A percentile compares a stretch with the other conserved stretches of the same genome.
Conservation (phyloP, 2,113 vertebrate species). For the Salvelinus sp. region DNA sequence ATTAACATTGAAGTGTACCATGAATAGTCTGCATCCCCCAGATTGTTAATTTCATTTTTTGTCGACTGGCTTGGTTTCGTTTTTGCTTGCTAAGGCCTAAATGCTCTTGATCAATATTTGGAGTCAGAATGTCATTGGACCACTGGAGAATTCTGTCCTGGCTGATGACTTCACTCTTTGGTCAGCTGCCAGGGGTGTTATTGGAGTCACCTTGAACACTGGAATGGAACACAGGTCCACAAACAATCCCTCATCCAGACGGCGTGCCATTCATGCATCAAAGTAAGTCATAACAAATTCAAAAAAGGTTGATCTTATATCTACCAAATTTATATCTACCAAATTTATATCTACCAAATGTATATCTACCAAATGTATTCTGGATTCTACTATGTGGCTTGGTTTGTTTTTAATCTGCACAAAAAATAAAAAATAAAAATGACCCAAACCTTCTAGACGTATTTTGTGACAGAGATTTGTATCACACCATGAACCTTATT, state of each 20-base stretch:
- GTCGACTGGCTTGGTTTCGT: conserved; percentile 24
- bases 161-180: conserved; percentile 40
- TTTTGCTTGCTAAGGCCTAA: conserved; percentile 55
- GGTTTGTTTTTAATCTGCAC: not conserved
- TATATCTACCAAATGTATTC: not conserved
- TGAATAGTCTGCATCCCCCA: not conserved
- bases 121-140: conserved; percentile 50
- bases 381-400: not conserved
- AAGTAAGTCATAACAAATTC: conserved; percentile 16
- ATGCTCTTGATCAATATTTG: conserved; percentile 63
- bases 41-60: conserved; percentile 30
- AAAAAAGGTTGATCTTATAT: not conserved
- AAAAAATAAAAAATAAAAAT: not conserved
- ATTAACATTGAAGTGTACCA: no score
- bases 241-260: conserved; percentile 29
- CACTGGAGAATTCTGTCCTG: conserved; percentile 31
- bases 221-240: conserved; percentile 27
- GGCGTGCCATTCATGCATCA: conserved; percentile 34
- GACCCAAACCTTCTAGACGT: not conserved
- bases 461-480: conserved; percentile 24
- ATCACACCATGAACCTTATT: not conserved
- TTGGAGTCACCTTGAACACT: conserved; percentile 64
- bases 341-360: not conserved
- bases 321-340: not conserved
- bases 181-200: conserved; percentile 36